Base-by-base conservation (phyloP, 1,140 invertebrate species). In the Archivesica marissinica region DNA sequence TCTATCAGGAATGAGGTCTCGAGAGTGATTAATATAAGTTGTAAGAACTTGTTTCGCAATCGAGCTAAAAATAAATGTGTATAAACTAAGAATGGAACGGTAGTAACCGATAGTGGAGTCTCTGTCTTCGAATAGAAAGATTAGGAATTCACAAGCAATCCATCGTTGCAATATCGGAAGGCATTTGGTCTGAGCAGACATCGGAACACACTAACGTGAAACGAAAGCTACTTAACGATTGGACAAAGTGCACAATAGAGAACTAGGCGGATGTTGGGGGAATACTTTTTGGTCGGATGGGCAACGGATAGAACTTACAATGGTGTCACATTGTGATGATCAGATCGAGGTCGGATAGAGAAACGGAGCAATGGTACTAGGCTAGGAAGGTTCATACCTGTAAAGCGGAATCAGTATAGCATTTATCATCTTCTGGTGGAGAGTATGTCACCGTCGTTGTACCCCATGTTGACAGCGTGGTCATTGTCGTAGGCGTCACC, bases 401-500 rank as follows among this genome's bases (percentile, higher is more conserved):
- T 2, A 72, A 50, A 1, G 50, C 44, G 23, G 68, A 41, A 17
- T 72, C 68, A 2, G 68, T 72, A 33, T 72, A 72, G 28, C 68
- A 72, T 25, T 17, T 33, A 0, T 72, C 44, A 4, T 72, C 68
- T 20, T 72, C 41, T 28, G 25, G 41, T 2, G 44, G 39, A 15
- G 38, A 33, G 20, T 11, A 4, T 33, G 68, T 50, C 20, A n/a
- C 4, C 7, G 38, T 15, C 17, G 38, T n/a, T 20, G 20, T 2
- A 6, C 2, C 11, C 66, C 66, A 70, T 25, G 38, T 9, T 3
- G 64, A 7, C 2, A 39, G 47, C 47, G 66, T 23, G 1, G 59
- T 35, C 33, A 15, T 59, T 6, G 3, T 17, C 3, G 11, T 28
- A 2, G 59, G 9, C n/a, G n/a, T 50, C 44, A 20, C 44, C 44